Base-by-base conservation (phyloP, 2,888 invertebrate species). In the Chironomus riparius region DNA sequence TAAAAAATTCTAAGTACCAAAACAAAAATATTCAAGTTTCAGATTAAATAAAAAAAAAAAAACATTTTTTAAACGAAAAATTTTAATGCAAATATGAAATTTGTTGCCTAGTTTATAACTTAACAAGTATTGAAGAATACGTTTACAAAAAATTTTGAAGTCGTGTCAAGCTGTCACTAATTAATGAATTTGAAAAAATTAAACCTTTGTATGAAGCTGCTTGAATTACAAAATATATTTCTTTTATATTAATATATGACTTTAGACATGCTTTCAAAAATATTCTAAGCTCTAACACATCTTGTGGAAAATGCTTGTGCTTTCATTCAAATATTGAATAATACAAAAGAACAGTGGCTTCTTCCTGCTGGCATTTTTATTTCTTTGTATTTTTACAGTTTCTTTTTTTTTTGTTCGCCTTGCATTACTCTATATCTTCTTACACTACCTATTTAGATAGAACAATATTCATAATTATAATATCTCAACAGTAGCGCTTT, bases 301-400 rank as follows among this genome's bases (percentile, higher is more conserved):
- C 28, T 3, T 1, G 28, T 68, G 15, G 38, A 68, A 13, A 10
- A 38, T 10, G 10, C 10, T 38, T 38, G 38, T 38, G 38, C 38
- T 68, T 13, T 28, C 68, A 28, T 68, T 68, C 15, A 38, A 7
- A 13, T 18, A 68, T 13, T 68, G 68, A 68, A 65, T 65, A 21
- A 21, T 22, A 65, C 18, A 12, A 65, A 38, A 28, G 21, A 47
- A 68, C 28, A 65, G 65, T 22, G 13, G 21, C 68, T 10, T 68
- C 68, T 68, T 68, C 68, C 68, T 68, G 68, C 38, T 68, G 68
- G 68, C 68, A 65, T 28, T 68, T 47, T 68, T 68, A 38, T 68
- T 5, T 68, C 68, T 38, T 38, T 38, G 38, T 38, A 38, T 28
- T 28, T 38, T 15, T 68, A n/a, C 28, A 68, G 13, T 7, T 38